phyloP scores from a whole-genome alignment of 1,140 invertebrate species.

The Limonius californicus region DNA sequence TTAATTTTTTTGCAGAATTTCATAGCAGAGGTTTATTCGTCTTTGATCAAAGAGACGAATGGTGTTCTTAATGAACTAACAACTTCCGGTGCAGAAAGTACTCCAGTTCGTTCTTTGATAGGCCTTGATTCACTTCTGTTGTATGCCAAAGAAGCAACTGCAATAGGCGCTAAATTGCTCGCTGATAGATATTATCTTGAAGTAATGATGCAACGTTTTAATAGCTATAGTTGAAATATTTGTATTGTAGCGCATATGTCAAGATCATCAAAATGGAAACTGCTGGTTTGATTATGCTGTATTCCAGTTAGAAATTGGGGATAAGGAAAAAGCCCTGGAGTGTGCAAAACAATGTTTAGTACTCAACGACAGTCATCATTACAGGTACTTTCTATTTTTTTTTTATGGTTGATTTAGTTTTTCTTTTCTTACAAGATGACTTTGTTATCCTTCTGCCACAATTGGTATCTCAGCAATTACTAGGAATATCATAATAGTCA shows the following conservation, averaged over 20 bases:
- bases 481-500: too few relatives aligned
- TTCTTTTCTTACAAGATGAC: background rate
- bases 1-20: too few relatives aligned
- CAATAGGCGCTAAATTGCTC: conserved; percentile 21
- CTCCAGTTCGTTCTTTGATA: background rate
- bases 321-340: conserved; percentile 32
- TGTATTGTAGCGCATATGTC: conserved; percentile 24
- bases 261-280: conserved; percentile 26
- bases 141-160: conserved; percentile 36
- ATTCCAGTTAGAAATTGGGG: conserved; percentile 31
- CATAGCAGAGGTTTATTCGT: conserved; percentile 30
- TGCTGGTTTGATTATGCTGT: conserved; percentile 39
- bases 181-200: conserved; percentile 37
- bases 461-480: too few relatives aligned
- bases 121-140: conserved; percentile 10
- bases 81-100: conserved; percentile 16
- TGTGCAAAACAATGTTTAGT: conserved; percentile 34
- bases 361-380: conserved; percentile 27
- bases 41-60: conserved; percentile 33
- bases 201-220: conserved; percentile 13
- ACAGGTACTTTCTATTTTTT: conserved; percentile 25
- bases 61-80: conserved; percentile 30
- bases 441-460: too few relatives aligned
- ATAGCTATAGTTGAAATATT: background rate
- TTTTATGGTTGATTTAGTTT: background rate